These are phyloP conservation scores for Syrista parreyssii DNA, from an alignment of 2,888 invertebrate genomes.

Conservation along the genomic window DNA sequence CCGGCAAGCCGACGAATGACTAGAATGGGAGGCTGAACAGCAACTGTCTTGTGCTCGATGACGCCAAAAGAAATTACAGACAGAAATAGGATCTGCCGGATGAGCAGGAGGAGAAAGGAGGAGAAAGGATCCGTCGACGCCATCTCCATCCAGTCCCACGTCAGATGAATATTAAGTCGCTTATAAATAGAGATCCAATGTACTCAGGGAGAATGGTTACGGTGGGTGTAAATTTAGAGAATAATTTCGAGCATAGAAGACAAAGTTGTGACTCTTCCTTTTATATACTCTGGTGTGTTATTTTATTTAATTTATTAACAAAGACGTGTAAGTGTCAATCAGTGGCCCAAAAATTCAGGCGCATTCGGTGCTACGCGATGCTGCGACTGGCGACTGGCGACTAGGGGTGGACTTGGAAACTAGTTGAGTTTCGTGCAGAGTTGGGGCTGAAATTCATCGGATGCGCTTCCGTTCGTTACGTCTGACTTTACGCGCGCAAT, in stretches of 20 bases:
- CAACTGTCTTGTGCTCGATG: too few species aligned
- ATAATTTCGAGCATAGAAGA: neutral
- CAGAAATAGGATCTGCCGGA: neutral
- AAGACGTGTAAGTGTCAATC: neutral
- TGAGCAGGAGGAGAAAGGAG: neutral
- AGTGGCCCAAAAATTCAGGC: neutral
- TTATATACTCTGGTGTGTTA: neutral
- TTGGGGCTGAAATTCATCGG: neutral
- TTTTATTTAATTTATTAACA: neutral
- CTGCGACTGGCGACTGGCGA: neutral
- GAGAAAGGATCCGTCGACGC: constrained; percentile 7
- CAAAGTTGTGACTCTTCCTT: neutral
- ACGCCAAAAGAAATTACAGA: too few species aligned
- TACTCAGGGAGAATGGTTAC: neutral
- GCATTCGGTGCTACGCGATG: too few species aligned
- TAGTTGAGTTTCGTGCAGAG: neutral
- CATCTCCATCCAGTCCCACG: constrained; percentile 2
- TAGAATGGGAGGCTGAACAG: too few species aligned
- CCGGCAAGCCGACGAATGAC: too few species aligned
- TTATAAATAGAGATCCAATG: constrained; percentile 20
- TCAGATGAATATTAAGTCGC: constrained; percentile 20
- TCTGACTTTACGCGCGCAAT: neutral
- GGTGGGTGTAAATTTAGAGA: neutral
- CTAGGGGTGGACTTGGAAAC: neutral
- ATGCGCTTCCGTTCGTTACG: neutral